These are phyloP conservation scores for Ooceraea biroi DNA, from an alignment of 1,140 invertebrate species.

Conservation along the genomic window DNA sequence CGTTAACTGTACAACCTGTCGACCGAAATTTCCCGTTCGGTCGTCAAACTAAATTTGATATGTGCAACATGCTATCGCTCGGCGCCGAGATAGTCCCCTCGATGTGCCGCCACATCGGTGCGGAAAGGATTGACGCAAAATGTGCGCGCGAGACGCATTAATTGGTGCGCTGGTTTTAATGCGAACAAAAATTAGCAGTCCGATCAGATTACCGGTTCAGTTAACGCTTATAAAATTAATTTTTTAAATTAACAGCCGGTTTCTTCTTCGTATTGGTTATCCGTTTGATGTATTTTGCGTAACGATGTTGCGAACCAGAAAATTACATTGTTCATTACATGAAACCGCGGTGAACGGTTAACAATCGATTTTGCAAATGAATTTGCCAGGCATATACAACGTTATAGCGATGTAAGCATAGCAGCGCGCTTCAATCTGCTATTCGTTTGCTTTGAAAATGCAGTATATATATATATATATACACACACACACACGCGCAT, in stretches of 20 bases:
- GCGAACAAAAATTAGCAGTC: not conserved
- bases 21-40: conserved; percentile 65
- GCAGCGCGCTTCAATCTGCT: too few species aligned
- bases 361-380: not conserved
- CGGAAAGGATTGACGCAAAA: conserved; percentile 33
- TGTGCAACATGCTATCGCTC: conserved; percentile 61
- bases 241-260: not conserved
- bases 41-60: conserved; percentile 73
- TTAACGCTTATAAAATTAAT: not conserved
- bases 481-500: too few species aligned
- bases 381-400: not conserved
- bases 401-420: too few species aligned
- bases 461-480: too few species aligned
- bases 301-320: not conserved
- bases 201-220: not conserved
- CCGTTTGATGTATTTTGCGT: not conserved
- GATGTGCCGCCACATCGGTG: not conserved
- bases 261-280: not conserved
- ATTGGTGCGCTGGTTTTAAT: conserved; percentile 1
- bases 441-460: too few species aligned
- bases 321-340: not conserved
- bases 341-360: not conserved
- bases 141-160: conserved; percentile 33
- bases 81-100: conserved; percentile 47
- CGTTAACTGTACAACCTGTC: conserved; percentile 63